Evolutionary conservation across 2,797 vertebrate species (phyloP).

Genomic region (Ispidina picta): DNA sequence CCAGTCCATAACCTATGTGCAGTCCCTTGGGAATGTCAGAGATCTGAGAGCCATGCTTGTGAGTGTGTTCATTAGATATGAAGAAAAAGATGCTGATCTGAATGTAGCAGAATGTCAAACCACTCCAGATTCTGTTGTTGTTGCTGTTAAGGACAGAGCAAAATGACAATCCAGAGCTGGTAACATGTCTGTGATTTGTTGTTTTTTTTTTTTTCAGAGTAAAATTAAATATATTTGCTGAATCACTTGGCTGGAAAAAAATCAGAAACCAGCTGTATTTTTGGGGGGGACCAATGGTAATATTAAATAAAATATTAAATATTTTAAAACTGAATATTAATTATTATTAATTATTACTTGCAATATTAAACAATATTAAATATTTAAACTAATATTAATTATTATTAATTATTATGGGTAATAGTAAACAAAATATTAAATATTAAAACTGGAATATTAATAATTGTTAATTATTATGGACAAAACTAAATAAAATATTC

Average conservation of each 20-base stretch:
- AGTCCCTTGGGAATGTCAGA: slow-evolving; percentile 59
- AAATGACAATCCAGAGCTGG: neutral
- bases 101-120: slow-evolving; percentile 64
- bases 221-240: slow-evolving; percentile 1
- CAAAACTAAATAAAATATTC: too few species aligned
- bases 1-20: slow-evolving; percentile 52
- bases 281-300: neutral
- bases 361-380: too few species aligned
- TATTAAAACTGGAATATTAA: too few species aligned
- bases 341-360: too few species aligned
- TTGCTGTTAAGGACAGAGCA: neutral
- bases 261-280: neutral
- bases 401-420: too few species aligned
- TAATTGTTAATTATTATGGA: too few species aligned
- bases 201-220: neutral
- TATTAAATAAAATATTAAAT: too few species aligned
- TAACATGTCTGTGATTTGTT: neutral
- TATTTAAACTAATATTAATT: too few species aligned
- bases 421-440: too few species aligned
- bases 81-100: slow-evolving; percentile 63
- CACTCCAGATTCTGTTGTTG: slow-evolving; percentile 39
- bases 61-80: slow-evolving; percentile 62
- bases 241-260: neutral
- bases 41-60: slow-evolving; percentile 71
- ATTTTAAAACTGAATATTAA: too few species aligned